These are phyloP conservation scores for Chrysotoxum bicinctum DNA, from an alignment of 2,888 invertebrate species.

Conservation along the genomic window DNA sequence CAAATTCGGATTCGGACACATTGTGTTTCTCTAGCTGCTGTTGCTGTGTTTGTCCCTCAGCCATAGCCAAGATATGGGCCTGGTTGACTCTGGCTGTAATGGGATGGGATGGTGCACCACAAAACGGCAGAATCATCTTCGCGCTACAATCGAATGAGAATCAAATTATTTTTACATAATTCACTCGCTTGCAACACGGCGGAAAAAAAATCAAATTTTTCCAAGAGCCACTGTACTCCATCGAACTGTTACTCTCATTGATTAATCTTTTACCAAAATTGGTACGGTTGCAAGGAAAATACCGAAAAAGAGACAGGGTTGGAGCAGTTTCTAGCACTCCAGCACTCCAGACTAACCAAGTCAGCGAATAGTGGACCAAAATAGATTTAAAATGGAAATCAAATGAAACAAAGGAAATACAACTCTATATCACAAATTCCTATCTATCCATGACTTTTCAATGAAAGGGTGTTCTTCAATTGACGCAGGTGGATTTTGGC, in stretches of 20 bases:
- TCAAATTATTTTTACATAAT: slow-evolving; percentile 71
- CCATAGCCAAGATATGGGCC: slow-evolving; percentile 27
- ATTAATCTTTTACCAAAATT: slow-evolving; percentile 64
- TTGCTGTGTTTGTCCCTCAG: slow-evolving; percentile 34
- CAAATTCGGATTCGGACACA: slow-evolving; percentile 50
- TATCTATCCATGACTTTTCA: too few relatives aligned
- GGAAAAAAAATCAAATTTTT: neutral
- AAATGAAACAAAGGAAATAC: neutral
- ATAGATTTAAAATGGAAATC: neutral
- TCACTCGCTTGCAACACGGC: slow-evolving; percentile 45
- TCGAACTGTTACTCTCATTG: slow-evolving; percentile 42
- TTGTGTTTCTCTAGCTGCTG: neutral
- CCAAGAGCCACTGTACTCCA: slow-evolving; percentile 3
- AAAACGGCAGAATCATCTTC: slow-evolving; percentile 35
- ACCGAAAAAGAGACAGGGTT: slow-evolving; percentile 27
- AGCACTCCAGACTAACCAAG: neutral
- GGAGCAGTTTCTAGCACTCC: neutral
- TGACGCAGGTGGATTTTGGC: too few relatives aligned
- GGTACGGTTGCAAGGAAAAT: slow-evolving; percentile 29
- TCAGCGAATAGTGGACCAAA: neutral
- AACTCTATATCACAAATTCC: too few relatives aligned
- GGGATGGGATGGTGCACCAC: slow-evolving; percentile 22
- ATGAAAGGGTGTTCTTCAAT: too few relatives aligned
- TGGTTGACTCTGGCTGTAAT: neutral
- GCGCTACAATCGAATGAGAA: slow-evolving; percentile 56